Conservation (phyloP, 2,888 invertebrate genomes). For the Gari tellinella region DNA sequence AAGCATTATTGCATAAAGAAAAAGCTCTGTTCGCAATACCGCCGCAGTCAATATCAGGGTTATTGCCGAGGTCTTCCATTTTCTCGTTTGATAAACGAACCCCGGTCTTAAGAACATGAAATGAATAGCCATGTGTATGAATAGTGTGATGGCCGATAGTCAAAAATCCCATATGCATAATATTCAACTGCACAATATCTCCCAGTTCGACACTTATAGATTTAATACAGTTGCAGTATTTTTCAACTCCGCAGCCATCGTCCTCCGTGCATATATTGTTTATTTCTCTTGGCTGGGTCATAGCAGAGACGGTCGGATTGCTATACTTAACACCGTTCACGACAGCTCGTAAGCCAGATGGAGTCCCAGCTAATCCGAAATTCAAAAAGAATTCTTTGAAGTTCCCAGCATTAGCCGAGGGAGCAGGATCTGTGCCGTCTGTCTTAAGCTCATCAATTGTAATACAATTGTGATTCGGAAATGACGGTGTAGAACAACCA, state of each 20-base stretch:
- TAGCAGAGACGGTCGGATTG: conserved; percentile 24
- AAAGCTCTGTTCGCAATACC: background rate
- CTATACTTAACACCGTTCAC: conserved; percentile 23
- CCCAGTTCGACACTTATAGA: conserved; percentile 26
- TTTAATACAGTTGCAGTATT: conserved; percentile 17
- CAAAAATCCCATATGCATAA: conserved; percentile 10
- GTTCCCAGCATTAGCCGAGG: too few species aligned
- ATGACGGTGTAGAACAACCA: conserved; percentile 46
- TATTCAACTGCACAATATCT: conserved; percentile 32
- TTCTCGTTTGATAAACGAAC: conserved; percentile 11
- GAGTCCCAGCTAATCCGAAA: conserved; percentile 9
- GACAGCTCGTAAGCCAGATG: background rate
- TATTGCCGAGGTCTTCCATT: background rate
- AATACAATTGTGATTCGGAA: conserved; percentile 2
- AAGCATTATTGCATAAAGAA: conserved; percentile 25
- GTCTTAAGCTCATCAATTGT: conserved; percentile 8
- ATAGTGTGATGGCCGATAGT: conserved; percentile 23
- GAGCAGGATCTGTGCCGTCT: conserved; percentile 6
- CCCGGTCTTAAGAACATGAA: conserved; percentile 30
- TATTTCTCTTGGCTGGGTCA: conserved; percentile 32
- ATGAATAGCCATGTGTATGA: conserved; percentile 38
- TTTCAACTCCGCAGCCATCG: conserved; percentile 23
- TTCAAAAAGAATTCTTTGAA: conserved; percentile 37
- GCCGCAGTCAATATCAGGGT: conserved; percentile 18
- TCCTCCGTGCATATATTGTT: conserved; percentile 12